Conservation (phyloP, 2,113 vertebrate species). For the Chaenogobius annularis region DNA sequence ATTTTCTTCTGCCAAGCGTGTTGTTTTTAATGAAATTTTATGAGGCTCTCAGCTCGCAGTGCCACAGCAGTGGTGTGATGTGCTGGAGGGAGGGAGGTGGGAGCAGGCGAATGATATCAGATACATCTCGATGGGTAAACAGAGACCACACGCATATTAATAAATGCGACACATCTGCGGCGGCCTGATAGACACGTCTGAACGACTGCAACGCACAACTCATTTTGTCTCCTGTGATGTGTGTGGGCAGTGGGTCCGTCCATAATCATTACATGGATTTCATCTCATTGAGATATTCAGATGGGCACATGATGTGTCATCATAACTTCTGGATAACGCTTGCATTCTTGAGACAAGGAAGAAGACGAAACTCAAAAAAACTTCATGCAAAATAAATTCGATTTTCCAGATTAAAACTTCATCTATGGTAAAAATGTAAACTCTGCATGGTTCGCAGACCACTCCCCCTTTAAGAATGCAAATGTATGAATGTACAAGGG, state of each 20-base stretch:
- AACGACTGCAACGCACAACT: constrained; percentile 58
- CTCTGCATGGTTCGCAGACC: no score
- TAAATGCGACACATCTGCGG: constrained; percentile 97
- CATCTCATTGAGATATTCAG: constrained; percentile 48
- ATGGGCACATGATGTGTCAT: constrained; percentile 24
- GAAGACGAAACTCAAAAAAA: no score
- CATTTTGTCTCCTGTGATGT: constrained; percentile 49
- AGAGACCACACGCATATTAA: constrained; percentile 92
- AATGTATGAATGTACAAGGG: no score
- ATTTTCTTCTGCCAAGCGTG: constrained; percentile 88
- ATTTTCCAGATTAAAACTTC: no score
- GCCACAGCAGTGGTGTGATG: constrained; percentile 50
- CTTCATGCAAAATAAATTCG: no score
- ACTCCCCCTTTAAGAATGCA: no score
- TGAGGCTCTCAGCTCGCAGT: constrained; percentile 83
- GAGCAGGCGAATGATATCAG: constrained; percentile 88
- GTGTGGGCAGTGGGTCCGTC: constrained; percentile 42
- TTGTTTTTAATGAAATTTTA: constrained; percentile 99
- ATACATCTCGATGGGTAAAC: constrained; percentile 95
- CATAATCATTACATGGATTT: constrained; percentile 61
- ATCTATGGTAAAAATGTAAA: no score
- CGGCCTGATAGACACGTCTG: constrained; percentile 81
- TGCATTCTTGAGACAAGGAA: no score
- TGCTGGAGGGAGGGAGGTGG: constrained; percentile 14
- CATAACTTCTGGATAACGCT: no score